Percentiles rank a stretch among this genome's conserved stretches.
phyloP scores from a whole-genome alignment of 1,140 invertebrate genomes.

The Copidosoma floridanum region DNA sequence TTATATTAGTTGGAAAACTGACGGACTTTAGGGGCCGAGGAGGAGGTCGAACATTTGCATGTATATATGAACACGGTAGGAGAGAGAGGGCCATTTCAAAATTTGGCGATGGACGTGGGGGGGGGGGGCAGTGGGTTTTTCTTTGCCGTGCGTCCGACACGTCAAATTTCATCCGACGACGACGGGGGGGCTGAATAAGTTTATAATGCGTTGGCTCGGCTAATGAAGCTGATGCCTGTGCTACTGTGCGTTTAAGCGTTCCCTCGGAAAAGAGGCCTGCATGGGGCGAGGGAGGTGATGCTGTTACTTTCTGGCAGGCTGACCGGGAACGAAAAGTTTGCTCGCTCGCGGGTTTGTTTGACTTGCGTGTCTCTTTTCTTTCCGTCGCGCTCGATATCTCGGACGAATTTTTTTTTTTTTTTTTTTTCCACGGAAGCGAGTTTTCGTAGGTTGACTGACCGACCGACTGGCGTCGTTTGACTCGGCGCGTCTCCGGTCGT shows the following conservation, averaged over 20 bases:
- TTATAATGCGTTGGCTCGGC: slow-evolving; percentile 7
- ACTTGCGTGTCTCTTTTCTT: slow-evolving; percentile 1
- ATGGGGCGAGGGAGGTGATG: no score
- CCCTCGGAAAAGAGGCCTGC: not conserved
- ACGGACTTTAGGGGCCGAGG: not conserved
- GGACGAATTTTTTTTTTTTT: no score
- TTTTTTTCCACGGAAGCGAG: no score
- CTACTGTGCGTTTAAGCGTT: slow-evolving; percentile 23
- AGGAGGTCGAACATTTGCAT: slow-evolving; percentile 1
- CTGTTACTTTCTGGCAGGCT: not conserved
- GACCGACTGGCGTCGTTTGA: no score
- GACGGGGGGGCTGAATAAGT: slow-evolving; percentile 17
- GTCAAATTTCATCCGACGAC: not conserved
- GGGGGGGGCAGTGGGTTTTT: slow-evolving; percentile 1
- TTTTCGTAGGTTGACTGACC: no score
- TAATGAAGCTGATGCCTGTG: slow-evolving; percentile 15
- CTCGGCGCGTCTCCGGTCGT: no score
- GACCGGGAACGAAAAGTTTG: not conserved
- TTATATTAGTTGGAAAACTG: slow-evolving; percentile 5
- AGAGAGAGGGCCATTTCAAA: no score
- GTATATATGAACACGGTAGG: not conserved
- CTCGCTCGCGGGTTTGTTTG: slow-evolving; percentile 7
- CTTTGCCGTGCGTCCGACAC: not conserved
- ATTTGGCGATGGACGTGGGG: no score
- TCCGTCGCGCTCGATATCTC: no score